Evolutionary conservation across 2,797 vertebrate genomes (phyloP).

Genomic region (Sciurus carolinensis): DNA sequence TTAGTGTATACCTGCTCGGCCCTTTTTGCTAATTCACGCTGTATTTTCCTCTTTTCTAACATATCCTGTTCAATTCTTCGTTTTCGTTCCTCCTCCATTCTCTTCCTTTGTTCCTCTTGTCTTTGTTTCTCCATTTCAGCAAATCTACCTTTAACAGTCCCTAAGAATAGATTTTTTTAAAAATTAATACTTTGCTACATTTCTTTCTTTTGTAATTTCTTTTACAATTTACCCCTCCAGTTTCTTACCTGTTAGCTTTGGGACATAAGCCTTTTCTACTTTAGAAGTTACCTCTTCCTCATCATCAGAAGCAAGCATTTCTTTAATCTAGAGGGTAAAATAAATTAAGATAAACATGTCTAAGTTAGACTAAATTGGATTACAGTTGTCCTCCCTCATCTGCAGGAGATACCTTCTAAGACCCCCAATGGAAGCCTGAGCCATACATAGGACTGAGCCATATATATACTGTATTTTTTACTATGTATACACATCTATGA

Average conservation of each 20-base stretch:
- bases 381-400: too few relatives aligned
- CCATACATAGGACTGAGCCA: neutral
- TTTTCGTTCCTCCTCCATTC: constrained; percentile 95
- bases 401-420: neutral
- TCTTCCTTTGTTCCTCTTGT: constrained; percentile 95
- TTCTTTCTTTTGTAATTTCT: neutral
- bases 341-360: constrained; percentile 66
- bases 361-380: constrained; percentile 26
- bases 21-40: constrained; percentile 96
- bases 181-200: neutral
- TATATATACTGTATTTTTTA: neutral
- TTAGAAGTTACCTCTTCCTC: constrained; percentile 95
- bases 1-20: constrained; percentile 92
- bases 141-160: constrained; percentile 99
- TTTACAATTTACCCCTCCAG: neutral
- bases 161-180: constrained; percentile 86
- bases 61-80: constrained; percentile 95
- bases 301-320: constrained; percentile 97
- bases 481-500: neutral
- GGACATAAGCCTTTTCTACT: constrained; percentile 97
- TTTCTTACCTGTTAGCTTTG: constrained; percentile 97
- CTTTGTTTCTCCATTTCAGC: constrained; percentile 99
- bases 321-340: constrained; percentile 94
- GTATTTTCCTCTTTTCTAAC: constrained; percentile 97
- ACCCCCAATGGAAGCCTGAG: neutral